A percentile compares a stretch with the other conserved stretches of the same genome.
Evolutionary conservation across 2,113 vertebrate species (phyloP).

Genomic region (Rousettus leschenaultii): DNA sequence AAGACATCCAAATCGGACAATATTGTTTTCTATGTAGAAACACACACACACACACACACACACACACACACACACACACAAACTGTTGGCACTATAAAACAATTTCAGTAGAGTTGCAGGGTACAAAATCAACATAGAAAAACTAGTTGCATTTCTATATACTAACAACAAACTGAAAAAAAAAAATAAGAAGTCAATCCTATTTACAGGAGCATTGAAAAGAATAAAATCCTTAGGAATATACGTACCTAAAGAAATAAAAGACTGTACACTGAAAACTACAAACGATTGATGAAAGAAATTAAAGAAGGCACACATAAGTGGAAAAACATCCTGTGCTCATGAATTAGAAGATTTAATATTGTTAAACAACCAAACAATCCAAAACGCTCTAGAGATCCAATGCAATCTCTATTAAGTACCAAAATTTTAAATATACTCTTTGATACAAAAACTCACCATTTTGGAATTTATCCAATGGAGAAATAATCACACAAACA

Average conservation of each 20-base stretch:
- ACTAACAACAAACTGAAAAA: neutral
- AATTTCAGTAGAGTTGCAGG: neutral
- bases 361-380: neutral
- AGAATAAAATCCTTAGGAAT: neutral
- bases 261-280: neutral
- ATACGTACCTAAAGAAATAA: neutral
- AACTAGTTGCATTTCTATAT: neutral
- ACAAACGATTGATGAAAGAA: neutral
- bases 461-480: neutral
- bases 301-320: neutral
- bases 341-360: neutral
- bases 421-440: neutral
- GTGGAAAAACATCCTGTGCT: neutral
- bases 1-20: neutral
- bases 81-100: neutral
- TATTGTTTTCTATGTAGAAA: neutral
- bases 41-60: neutral
- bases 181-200: neutral
- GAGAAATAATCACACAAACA: neutral
- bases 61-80: neutral
- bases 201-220: neutral
- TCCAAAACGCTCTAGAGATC: neutral
- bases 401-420: neutral
- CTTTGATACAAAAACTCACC: neutral
- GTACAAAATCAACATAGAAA: neutral